These are phyloP conservation scores for Podarcis lilfordi DNA, from an alignment of 2,797 vertebrate species.

Conservation along the genomic window DNA sequence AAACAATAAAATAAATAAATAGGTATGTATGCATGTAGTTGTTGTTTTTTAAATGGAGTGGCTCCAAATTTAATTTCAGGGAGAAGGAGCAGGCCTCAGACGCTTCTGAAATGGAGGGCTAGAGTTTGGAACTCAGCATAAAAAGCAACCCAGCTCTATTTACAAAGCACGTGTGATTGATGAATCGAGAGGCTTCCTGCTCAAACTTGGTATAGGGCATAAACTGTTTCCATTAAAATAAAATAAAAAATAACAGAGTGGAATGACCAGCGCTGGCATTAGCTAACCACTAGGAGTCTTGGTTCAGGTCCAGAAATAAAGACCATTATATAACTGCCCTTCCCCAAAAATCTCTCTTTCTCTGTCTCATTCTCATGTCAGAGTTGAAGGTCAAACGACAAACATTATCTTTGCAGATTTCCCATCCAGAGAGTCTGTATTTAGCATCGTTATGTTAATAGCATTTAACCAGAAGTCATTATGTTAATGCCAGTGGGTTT, in stretches of 20 bases:
- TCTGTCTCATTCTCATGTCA: not conserved
- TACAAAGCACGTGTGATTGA: not conserved
- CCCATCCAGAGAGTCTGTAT: slow-evolving; percentile 36
- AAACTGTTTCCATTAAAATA: not conserved
- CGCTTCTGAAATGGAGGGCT: not conserved
- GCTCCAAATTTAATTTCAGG: not conserved
- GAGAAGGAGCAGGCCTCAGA: not conserved
- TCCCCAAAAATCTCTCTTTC: not conserved
- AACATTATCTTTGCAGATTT: slow-evolving; percentile 34
- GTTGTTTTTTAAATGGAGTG: not conserved
- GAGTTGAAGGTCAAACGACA: slow-evolving; percentile 54
- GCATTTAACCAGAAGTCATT: slow-evolving; percentile 35
- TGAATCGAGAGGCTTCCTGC: not conserved
- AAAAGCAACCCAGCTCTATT: not conserved
- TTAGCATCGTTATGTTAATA: slow-evolving; percentile 42
- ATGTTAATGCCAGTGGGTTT: slow-evolving; percentile 31
- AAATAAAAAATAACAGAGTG: too few species aligned
- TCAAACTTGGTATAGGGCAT: not conserved
- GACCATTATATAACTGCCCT: fast-evolving
- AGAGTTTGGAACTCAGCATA: not conserved
- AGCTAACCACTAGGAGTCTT: slow-evolving; percentile 24
- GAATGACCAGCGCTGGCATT: not conserved
- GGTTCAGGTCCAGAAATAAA: not conserved
- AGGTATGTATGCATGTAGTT: too few species aligned
- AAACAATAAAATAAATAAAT: too few species aligned